Conservation (phyloP, 2,888 invertebrate genomes). For the Ypsolopha sequella region DNA sequence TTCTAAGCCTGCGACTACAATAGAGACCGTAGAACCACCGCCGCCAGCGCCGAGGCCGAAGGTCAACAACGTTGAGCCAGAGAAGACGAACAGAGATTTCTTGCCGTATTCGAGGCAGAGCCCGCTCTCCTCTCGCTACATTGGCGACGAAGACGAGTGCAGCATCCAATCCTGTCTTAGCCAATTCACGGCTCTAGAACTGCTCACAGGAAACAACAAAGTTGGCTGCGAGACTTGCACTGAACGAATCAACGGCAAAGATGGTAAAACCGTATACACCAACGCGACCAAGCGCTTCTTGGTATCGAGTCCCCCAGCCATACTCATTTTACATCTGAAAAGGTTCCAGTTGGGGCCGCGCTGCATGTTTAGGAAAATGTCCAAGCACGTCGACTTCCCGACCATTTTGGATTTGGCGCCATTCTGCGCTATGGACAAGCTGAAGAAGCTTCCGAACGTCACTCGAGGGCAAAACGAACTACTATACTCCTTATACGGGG, state of each 20-base stretch:
- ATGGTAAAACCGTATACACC: constrained; percentile 82
- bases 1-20: constrained; percentile 23
- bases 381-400: constrained; percentile 90
- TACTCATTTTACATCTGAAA: constrained; percentile 95
- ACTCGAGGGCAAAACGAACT: constrained; percentile 75
- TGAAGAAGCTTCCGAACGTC: constrained; percentile 73
- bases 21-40: constrained; percentile 11
- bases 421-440: constrained; percentile 82
- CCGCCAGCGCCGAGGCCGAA: constrained; percentile 33
- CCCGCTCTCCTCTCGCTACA: constrained; percentile 76
- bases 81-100: constrained; percentile 38
- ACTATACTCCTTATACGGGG: constrained; percentile 92
- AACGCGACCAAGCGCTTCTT: constrained; percentile 88
- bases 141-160: constrained; percentile 82
- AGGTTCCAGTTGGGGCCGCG: constrained; percentile 88
- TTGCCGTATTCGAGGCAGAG: constrained; percentile 44
- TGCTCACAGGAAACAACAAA: constrained; percentile 92
- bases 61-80: constrained; percentile 35
- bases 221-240: constrained; percentile 95
- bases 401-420: constrained; percentile 89
- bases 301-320: constrained; percentile 91
- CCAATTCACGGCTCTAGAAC: constrained; percentile 92
- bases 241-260: constrained; percentile 75
- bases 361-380: constrained; percentile 84
- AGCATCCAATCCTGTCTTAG: constrained; percentile 91